phyloP scores from a whole-genome alignment of 2,888 invertebrate species.

The Apodemia mormo region DNA sequence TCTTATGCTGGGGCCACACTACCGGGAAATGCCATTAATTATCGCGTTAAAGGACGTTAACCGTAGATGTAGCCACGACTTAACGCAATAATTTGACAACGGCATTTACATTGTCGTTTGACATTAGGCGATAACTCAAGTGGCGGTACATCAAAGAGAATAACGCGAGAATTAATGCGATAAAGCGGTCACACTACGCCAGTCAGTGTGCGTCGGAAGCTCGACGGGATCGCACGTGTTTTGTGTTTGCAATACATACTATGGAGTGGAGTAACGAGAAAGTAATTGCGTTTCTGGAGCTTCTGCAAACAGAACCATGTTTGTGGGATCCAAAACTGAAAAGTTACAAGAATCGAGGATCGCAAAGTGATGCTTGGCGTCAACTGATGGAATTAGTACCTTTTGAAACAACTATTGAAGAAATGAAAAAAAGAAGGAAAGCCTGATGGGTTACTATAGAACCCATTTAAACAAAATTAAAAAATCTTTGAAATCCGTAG shows the following conservation, averaged over 20 bases:
- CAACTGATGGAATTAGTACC: constrained; percentile 21
- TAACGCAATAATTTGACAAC: too few species aligned
- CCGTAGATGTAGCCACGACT: neutral
- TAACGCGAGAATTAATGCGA: too few species aligned
- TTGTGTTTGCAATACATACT: constrained; percentile 13
- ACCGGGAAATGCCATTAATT: neutral
- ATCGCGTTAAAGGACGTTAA: neutral
- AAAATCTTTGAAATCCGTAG: constrained; percentile 25
- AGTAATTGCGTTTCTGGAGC: too few species aligned
- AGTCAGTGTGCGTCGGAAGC: constrained; percentile 26
- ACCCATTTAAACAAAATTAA: constrained; percentile 18
- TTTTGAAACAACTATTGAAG: constrained; percentile 20
- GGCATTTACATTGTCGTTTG: too few species aligned
- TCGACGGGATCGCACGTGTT: constrained; percentile 20
- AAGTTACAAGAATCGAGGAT: constrained; percentile 24
- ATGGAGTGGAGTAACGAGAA: constrained; percentile 26
- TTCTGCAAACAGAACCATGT: constrained; percentile 28
- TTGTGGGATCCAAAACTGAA: constrained; percentile 28
- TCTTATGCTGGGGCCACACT: too few species aligned
- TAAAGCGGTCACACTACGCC: constrained; percentile 6
- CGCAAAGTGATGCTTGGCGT: constrained; percentile 29
- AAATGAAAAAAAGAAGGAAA: constrained; percentile 28
- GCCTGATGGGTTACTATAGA: constrained; percentile 31
- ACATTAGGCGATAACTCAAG: too few species aligned
- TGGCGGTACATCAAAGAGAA: too few species aligned